These are phyloP conservation scores for Cryptus viduatorius DNA, from an alignment of 2,888 invertebrate genomes.

Conservation along the genomic window DNA sequence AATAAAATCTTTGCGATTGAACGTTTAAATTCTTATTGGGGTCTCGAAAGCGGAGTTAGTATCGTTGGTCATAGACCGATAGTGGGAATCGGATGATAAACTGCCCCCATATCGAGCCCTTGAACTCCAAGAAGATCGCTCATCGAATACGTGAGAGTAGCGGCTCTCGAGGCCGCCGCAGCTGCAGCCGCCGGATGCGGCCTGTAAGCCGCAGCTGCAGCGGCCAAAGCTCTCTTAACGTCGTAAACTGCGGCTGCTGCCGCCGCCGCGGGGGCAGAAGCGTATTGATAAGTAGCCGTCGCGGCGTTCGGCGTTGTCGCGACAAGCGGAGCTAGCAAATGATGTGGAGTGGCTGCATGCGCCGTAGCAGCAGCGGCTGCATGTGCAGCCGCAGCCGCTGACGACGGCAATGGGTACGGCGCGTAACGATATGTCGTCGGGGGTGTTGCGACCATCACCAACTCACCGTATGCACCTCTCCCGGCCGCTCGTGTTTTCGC, in stretches of 20 bases:
- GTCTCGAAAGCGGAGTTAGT: constrained; percentile 82
- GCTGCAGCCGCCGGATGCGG: constrained; percentile 85
- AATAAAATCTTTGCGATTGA: background rate
- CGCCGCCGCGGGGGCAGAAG: constrained; percentile 85
- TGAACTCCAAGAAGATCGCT: constrained; percentile 91
- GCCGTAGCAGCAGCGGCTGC: constrained; percentile 86
- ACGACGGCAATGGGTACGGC: constrained; percentile 84
- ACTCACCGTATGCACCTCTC: constrained; percentile 99
- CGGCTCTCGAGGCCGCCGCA: constrained; percentile 84
- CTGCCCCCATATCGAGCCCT: constrained; percentile 89
- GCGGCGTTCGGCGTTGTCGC: constrained; percentile 79
- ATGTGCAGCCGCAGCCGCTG: constrained; percentile 84
- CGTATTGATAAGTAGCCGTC: constrained; percentile 81
- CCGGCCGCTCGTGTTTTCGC: constrained; percentile 98
- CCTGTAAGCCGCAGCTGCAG: constrained; percentile 88
- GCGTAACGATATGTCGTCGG: constrained; percentile 86
- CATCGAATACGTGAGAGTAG: constrained; percentile 89
- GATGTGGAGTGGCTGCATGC: constrained; percentile 79
- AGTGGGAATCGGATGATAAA: constrained; percentile 90
- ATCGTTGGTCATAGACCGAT: constrained; percentile 90
- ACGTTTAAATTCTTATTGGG: constrained; percentile 74
- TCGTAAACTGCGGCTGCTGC: constrained; percentile 84
- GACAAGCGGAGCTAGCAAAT: constrained; percentile 82
- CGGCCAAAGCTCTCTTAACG: constrained; percentile 87
- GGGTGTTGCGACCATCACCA: constrained; percentile 93